A percentile compares a stretch with the other conserved stretches of the same genome.
Evolutionary conservation across 2,113 vertebrate species (phyloP).

Genomic region (Pomatorhinus ruficollis): DNA sequence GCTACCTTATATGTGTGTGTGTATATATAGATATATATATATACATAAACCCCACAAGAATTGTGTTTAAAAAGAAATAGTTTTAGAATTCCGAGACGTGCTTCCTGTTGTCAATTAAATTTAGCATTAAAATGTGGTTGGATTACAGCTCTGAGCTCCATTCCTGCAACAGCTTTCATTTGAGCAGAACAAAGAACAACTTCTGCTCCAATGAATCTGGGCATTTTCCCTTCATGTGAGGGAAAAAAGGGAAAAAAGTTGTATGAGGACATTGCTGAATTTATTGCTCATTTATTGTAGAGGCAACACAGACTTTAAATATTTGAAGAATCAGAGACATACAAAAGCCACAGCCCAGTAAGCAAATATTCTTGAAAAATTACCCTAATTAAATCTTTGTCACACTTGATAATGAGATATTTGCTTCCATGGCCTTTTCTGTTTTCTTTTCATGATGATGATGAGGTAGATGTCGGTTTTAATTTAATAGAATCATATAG

Average conservation of each 20-base stretch:
- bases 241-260: not conserved
- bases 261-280: not conserved
- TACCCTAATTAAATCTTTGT: constrained; percentile 48
- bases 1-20: not conserved
- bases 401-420: constrained; percentile 52
- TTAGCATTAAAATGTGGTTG: not conserved
- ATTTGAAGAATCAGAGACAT: constrained; percentile 8
- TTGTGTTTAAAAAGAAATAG: not conserved
- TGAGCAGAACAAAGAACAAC: not conserved
- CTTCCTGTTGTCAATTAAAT: not conserved
- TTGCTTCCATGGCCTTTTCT: constrained; percentile 17
- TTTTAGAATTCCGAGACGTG: not conserved
- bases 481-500: constrained; percentile 69
- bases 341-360: not conserved
- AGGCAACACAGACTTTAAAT: not conserved
- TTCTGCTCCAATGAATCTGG: not conserved
- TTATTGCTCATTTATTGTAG: not conserved
- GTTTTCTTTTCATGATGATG: constrained; percentile 33
- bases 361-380: constrained; percentile 51
- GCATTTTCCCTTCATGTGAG: not conserved
- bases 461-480: constrained; percentile 29
- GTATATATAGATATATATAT: too few species aligned
- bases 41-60: not conserved
- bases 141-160: not conserved
- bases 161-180: not conserved